Base-by-base conservation (phyloP, 1,140 invertebrate genomes). In the Tetramorium alpestre region DNA sequence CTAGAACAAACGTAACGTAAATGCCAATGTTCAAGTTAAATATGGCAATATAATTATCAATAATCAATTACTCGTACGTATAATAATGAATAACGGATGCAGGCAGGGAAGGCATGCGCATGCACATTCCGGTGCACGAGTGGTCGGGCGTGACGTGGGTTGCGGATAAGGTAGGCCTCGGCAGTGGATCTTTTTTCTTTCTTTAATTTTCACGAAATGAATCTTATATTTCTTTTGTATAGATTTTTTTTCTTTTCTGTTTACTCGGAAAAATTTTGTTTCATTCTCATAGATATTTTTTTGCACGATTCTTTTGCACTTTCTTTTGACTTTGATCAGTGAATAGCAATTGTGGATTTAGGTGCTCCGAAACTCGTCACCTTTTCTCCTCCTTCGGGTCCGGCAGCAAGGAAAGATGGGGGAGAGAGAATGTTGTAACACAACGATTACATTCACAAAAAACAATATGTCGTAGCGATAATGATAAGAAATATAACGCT, bases 341-440 rank as follows among this genome's bases (percentile, higher is more conserved):
- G 94, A 84, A 93, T 94, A 92, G 90, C 93, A 94, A 95, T 95
- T 89, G 92, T 95, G 94, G 93, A 94, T 93, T 94, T 95, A 96
- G 95, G 95, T 96, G 95, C 95, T 96, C 95, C 96, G 95, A 95
- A 96, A 95, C 95, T 96, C 96, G 96, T 97, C 96, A 97, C 96
- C 96, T 97, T 97, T 97, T 96, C 96, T 96, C 96, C 96, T 97
- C 96, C 96, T 96, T 96, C 94, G 95, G 93, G 95, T 96, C 94
- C 95, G 94, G 95, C 96, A 96, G 96, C 96, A 96, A 93, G 95
- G 95, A 95, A 96, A 96, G 95, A 96, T 96, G 92, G 93, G 96
- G 96, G 96, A 96, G 95, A 96, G 95, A 96, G 93, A 96, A 95
- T 94, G 91, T 94, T 95, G 95, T 95, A 95, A 95, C 94, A 95